Evolutionary conservation across 2,113 vertebrate species (phyloP).

Genomic region (Tonatia bakeri): DNA sequence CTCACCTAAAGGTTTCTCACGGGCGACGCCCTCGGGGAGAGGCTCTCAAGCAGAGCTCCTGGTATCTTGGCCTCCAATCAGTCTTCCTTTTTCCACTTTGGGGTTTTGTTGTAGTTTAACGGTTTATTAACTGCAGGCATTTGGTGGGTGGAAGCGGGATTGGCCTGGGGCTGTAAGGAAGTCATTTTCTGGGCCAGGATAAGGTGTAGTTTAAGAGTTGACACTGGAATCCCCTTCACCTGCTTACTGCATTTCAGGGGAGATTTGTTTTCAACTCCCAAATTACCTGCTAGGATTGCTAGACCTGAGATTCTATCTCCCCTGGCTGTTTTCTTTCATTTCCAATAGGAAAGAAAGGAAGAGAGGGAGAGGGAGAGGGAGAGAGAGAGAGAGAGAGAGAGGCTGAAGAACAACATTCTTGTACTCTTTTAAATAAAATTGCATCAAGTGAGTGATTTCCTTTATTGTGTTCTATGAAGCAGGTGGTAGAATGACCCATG

Average conservation of each 20-base stretch:
- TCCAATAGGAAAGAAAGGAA: constrained; percentile 44
- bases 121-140: constrained; percentile 56
- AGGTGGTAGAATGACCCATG: not conserved
- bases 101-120: constrained; percentile 51
- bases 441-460: constrained; percentile 10
- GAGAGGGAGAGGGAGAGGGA: no score
- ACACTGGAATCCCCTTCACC: constrained; percentile 69
- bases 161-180: constrained; percentile 73
- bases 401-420: constrained; percentile 51
- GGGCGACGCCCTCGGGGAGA: not conserved
- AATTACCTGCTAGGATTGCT: constrained; percentile 67
- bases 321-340: constrained; percentile 64
- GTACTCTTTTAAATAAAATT: constrained; percentile 48
- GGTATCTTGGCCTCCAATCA: constrained; percentile 41
- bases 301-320: constrained; percentile 61
- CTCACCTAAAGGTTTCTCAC: not conserved
- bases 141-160: constrained; percentile 55
- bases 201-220: constrained; percentile 63
- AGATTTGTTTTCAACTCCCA: constrained; percentile 71
- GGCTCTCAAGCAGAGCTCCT: not conserved
- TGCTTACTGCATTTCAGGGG: constrained; percentile 62
- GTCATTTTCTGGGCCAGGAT: constrained; percentile 62
- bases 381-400: constrained; percentile 34
- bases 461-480: constrained; percentile 8
- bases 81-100: constrained; percentile 28